phyloP scores from a whole-genome alignment of 2,888 invertebrate genomes.

The Perizoma flavofasciatum region DNA sequence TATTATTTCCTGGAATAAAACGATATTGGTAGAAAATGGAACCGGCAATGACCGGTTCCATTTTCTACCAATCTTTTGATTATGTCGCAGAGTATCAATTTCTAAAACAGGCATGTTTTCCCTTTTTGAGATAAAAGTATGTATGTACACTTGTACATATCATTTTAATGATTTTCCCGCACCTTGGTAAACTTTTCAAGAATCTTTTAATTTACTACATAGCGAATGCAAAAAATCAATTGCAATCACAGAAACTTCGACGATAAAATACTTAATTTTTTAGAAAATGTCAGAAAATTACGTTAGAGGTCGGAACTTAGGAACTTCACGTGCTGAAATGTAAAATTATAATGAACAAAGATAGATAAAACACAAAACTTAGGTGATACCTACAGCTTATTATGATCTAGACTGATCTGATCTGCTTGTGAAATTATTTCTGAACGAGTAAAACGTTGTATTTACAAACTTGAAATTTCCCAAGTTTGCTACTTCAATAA shows the following conservation, averaged over 20 bases:
- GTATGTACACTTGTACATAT: too few relatives aligned
- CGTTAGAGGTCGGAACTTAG: conserved; percentile 1
- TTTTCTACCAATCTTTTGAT: conserved; percentile 17
- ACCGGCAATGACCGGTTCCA: conserved; percentile 3
- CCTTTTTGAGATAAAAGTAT: too few relatives aligned
- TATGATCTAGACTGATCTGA: too few relatives aligned
- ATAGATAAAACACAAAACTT: background rate
- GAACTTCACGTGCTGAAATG: background rate
- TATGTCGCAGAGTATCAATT: conserved; percentile 7
- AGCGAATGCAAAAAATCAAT: conserved; percentile 27
- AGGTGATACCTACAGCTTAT: background rate
- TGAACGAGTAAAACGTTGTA: too few relatives aligned
- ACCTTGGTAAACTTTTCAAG: conserved; percentile 8
- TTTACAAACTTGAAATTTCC: too few relatives aligned
- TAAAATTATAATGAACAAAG: background rate
- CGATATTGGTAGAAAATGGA: too few relatives aligned
- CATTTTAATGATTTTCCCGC: too few relatives aligned
- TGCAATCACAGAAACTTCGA: conserved; percentile 13
- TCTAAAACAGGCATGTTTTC: conserved; percentile 2
- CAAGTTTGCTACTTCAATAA: too few relatives aligned
- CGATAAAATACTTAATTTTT: conserved; percentile 2
- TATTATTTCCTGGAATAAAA: conserved; percentile 29
- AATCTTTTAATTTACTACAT: conserved; percentile 19
- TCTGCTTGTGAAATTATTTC: too few relatives aligned
- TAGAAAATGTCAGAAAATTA: conserved; percentile 1